Evolutionary conservation across 2,113 vertebrate species (phyloP), one percentile per base, ranked within the genome.

Genomic region (Odontesthes bonariensis): DNA sequence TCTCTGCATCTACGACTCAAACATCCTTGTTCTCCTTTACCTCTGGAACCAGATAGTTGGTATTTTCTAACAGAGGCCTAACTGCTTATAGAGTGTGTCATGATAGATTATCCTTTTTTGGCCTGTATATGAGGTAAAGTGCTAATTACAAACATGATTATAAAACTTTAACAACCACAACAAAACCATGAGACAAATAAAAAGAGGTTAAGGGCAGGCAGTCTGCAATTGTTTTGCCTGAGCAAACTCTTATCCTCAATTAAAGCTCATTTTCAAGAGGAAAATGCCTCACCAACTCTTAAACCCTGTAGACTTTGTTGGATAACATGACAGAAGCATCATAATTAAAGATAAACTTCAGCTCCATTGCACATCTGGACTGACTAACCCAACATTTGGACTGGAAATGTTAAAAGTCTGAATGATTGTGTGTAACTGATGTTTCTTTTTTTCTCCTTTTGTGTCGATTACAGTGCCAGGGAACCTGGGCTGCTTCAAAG

Each of bases 401-500:
- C 2, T 16, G 55, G 33, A 57, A n/a, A 57, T 35, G 32, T 57
- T 55, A 7, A 16, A 16, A 3, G 12, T 32, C 54, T 3, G 23
- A 55, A 35, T 52, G 22, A 17, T 22, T 33, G 32, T 38, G 12
- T 44, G 17, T 40, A 16, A 32, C 14, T 73, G 3, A 55, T 64
- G 0, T 3, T 51, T 22, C 51, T 12, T 46, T 65, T n/a, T 23
- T 20, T 2, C 4, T 69, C n/a, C 0, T 61, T 20, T 23, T 66
- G 7, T 79, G 66, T 75, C 79, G 69, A 53, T n/a, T 82, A 67
- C 91, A 99, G 97, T 99, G 97, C 97, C 97, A 2, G 97, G 97
- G n/a, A 97, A 97, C 82, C 86, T 99, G 13, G 97, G 97, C 58
- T 99, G 97, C 88, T 99, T 96, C 92, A 97, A 94, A 87, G 97